phyloP scores from a whole-genome alignment of 2,797 vertebrate species.

The Gymnoscopelus braueri region DNA sequence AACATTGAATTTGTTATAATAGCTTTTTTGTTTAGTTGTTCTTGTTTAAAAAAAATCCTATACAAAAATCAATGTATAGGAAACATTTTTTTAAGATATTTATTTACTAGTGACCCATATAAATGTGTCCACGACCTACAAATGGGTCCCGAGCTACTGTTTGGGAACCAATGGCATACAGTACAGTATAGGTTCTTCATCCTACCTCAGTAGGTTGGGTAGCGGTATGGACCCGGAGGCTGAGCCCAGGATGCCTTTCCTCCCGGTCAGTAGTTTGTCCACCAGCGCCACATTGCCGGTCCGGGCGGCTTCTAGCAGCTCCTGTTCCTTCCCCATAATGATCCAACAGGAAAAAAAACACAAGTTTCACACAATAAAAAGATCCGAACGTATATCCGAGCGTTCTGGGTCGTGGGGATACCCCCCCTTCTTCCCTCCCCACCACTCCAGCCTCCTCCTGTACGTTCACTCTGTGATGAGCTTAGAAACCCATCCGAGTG shows the following conservation, averaged over 20 bases:
- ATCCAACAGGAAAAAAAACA: slow-evolving; percentile 18
- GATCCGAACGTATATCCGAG: slow-evolving; percentile 47
- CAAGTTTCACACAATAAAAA: slow-evolving; percentile 70
- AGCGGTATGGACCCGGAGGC: slow-evolving; percentile 93
- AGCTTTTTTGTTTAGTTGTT: too few relatives aligned
- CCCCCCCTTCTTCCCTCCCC: slow-evolving; percentile 55
- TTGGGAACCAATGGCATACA: too few relatives aligned
- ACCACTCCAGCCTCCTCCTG: slow-evolving; percentile 3
- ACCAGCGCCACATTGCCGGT: slow-evolving; percentile 95
- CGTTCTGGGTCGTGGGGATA: slow-evolving; percentile 12
- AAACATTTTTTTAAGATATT: too few relatives aligned
- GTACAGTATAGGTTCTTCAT: too few relatives aligned
- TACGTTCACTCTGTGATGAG: slow-evolving; percentile 38
- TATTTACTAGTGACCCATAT: too few relatives aligned
- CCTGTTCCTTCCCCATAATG: slow-evolving; percentile 97
- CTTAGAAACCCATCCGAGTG: slow-evolving; percentile 41
- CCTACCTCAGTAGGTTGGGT: slow-evolving; percentile 95
- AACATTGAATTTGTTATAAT: too few relatives aligned
- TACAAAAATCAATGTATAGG: too few relatives aligned
- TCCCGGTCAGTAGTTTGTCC: slow-evolving; percentile 95
- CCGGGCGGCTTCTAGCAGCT: slow-evolving; percentile 95
- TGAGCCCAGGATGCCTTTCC: slow-evolving; percentile 93
- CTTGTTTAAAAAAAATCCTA: too few relatives aligned
- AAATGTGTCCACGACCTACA: too few relatives aligned
- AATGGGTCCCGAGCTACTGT: too few relatives aligned